These are phyloP conservation scores for Gymnothorax javanicus DNA, from an alignment of 2,797 vertebrate genomes.

Conservation along the genomic window DNA sequence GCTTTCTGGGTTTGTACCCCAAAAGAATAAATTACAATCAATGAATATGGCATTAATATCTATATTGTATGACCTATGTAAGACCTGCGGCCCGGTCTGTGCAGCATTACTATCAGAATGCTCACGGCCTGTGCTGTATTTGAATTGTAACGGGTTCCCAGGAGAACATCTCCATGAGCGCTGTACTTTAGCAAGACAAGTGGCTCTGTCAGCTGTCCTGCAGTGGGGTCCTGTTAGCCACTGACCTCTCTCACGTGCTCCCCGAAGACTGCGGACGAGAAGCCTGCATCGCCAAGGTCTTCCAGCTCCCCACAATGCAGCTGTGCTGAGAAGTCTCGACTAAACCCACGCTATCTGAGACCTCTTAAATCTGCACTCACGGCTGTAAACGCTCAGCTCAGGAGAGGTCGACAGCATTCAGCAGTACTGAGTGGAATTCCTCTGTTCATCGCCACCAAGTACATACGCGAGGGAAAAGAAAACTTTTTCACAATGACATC, in stretches of 20 bases:
- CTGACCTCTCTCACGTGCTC: background rate
- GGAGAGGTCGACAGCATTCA: background rate
- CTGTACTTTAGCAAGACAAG: background rate
- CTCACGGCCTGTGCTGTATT: too few species aligned
- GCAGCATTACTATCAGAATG: too few species aligned
- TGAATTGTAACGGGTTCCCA: background rate
- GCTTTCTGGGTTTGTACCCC: too few species aligned
- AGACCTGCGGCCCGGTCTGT: too few species aligned
- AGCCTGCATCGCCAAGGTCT: background rate
- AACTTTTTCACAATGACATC: background rate
- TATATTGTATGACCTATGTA: too few species aligned
- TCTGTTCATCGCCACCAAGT: background rate
- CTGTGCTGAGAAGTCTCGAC: background rate
- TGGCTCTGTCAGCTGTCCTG: background rate
- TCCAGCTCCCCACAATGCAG: too few species aligned
- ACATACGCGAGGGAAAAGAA: background rate
- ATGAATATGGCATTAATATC: too few species aligned
- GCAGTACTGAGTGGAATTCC: background rate
- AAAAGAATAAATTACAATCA: too few species aligned
- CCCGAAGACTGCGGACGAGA: background rate
- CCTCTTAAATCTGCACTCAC: slow-evolving; percentile 8
- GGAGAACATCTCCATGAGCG: background rate
- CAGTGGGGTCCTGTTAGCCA: background rate
- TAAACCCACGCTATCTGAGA: background rate
- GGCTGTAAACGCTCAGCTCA: background rate